Conservation (phyloP, 2,797 vertebrate genomes). For the Ciconia nigra region DNA sequence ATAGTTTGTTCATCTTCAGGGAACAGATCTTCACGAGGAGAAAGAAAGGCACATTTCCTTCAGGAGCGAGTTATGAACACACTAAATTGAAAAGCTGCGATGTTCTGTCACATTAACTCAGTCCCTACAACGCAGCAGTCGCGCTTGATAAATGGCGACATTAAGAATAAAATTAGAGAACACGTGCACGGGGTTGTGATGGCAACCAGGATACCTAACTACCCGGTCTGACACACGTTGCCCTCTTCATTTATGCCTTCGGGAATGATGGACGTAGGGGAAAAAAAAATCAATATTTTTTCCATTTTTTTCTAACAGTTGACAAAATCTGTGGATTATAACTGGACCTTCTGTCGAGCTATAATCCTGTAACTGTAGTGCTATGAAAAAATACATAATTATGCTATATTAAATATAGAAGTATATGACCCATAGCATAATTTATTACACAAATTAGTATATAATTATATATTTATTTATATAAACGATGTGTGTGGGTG, state of each 20-base stretch:
- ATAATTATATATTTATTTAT: background rate
- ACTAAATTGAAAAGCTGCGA: constrained; percentile 17
- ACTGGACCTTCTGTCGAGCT: background rate
- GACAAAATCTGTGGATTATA: background rate
- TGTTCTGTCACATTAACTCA: constrained; percentile 49
- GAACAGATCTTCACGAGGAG: background rate
- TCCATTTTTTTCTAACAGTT: background rate
- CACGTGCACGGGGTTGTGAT: constrained; percentile 19
- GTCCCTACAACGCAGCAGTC: background rate
- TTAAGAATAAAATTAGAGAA: constrained; percentile 37
- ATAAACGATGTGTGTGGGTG: background rate
- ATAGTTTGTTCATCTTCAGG: background rate
- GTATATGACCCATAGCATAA: background rate
- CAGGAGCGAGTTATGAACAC: background rate
- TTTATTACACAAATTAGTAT: background rate
- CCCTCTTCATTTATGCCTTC: background rate
- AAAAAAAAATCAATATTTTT: background rate
- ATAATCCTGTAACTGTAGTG: background rate
- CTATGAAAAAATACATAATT: background rate
- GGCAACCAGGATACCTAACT: constrained; percentile 38
- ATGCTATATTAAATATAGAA: background rate
- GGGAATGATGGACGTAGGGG: background rate
- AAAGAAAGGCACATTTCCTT: constrained; percentile 24
- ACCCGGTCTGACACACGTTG: background rate
- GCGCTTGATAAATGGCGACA: constrained; percentile 17